phyloP scores from a whole-genome alignment of 2,797 vertebrate genomes.

The Gallinago stenura region DNA sequence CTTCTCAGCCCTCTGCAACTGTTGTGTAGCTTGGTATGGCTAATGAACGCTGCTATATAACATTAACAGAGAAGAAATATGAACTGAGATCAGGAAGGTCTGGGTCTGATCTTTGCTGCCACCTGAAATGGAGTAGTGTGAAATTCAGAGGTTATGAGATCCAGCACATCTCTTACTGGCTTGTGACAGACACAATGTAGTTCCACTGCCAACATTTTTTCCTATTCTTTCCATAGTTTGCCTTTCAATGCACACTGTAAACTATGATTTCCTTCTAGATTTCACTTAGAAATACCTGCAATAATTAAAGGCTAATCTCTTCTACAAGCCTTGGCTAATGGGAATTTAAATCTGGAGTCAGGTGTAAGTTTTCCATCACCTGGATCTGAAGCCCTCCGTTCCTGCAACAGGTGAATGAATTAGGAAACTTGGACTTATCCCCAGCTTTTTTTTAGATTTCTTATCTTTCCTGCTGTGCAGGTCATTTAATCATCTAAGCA shows the following conservation, averaged over 20 bases:
- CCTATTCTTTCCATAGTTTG: not conserved
- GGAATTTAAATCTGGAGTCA: not conserved
- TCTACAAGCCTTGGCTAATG: not conserved
- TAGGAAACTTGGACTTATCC: not conserved
- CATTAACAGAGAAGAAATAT: not conserved
- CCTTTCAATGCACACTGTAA: not conserved
- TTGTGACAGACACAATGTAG: not conserved
- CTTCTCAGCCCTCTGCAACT: not conserved
- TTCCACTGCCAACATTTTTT: not conserved
- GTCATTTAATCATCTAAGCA: not conserved
- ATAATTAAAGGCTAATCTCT: not conserved
- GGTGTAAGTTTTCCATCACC: not conserved
- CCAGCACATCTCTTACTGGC: not conserved
- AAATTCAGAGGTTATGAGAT: constrained; percentile 8
- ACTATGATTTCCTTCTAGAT: not conserved
- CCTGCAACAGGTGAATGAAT: not conserved
- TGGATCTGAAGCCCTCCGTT: not conserved
- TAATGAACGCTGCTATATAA: not conserved
- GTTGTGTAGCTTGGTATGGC: not conserved
- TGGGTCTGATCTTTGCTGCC: not conserved
- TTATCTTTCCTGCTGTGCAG: not conserved
- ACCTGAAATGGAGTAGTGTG: not conserved
- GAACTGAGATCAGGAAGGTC: not conserved
- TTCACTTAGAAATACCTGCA: not conserved
- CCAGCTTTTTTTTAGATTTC: not conserved